These are phyloP conservation scores for Martes flavigula DNA, from an alignment of 2,797 vertebrate species.

Conservation along the genomic window DNA sequence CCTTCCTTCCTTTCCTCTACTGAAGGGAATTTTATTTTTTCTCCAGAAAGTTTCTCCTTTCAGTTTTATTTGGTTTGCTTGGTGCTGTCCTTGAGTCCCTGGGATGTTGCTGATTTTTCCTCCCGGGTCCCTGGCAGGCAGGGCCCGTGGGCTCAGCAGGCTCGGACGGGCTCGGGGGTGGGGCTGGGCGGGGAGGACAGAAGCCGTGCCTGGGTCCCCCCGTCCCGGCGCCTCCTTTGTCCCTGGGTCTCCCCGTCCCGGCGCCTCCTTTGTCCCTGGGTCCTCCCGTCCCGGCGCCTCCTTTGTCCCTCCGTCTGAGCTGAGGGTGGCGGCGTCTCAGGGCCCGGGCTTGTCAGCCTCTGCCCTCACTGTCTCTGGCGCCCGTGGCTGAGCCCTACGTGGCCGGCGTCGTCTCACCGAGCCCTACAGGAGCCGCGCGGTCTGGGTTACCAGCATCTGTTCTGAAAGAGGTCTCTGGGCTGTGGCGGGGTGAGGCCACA, in stretches of 20 bases:
- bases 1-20: neutral
- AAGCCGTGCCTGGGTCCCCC: no score
- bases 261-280: neutral
- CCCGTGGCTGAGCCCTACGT: neutral
- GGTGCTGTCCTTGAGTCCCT: neutral
- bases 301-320: neutral
- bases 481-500: fast-evolving
- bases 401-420: neutral
- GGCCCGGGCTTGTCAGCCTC: neutral
- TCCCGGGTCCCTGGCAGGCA: neutral
- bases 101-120: neutral
- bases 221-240: neutral
- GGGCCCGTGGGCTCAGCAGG: neutral
- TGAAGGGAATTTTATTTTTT: neutral
- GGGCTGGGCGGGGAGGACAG: neutral
- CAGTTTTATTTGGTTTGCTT: neutral
- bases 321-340: neutral
- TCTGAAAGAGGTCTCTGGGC: neutral
- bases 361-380: neutral
- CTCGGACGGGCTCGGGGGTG: no score
- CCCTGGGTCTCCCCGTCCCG: no score
- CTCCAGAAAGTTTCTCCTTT: neutral
- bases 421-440: fast-evolving
- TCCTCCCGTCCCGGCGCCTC: no score
- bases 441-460: neutral